Percentiles rank a stretch among this genome's conserved stretches.
Conservation (phyloP, 2,888 invertebrate genomes). For the Dascillus cervinus region DNA sequence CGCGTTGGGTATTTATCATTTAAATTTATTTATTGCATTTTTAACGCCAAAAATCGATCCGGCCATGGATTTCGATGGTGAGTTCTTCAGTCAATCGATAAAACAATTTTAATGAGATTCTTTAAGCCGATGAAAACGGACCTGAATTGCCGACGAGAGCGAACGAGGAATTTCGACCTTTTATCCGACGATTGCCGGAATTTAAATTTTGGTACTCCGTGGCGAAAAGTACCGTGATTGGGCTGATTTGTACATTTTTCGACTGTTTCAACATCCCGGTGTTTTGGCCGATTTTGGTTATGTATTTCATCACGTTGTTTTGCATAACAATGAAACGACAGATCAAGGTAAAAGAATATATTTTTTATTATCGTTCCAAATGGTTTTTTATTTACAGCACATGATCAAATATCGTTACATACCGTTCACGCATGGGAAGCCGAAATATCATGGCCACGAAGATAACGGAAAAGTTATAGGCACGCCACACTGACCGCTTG, state of each 20-base stretch:
- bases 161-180: constrained; percentile 97
- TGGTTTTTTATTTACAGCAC: constrained; percentile 64
- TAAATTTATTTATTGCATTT: constrained; percentile 99
- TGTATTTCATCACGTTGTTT: constrained; percentile 98
- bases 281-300: constrained; percentile 99
- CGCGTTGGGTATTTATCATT: constrained; percentile 96
- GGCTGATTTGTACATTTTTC: constrained; percentile 89
- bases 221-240: constrained; percentile 86
- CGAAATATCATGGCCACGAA: constrained; percentile 74
- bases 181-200: constrained; percentile 93
- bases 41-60: constrained; percentile 99
- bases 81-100: constrained; percentile 25
- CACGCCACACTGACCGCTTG: constrained; percentile 41
- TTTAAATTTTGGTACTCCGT: constrained; percentile 99
- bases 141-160: constrained; percentile 91
- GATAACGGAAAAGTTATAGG: constrained; percentile 34
- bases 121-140: constrained; percentile 66
- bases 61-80: constrained; percentile 87
- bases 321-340: constrained; percentile 99
- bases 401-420: constrained; percentile 99
- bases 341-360: constrained; percentile 85
- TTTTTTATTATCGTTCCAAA: constrained; percentile 5
- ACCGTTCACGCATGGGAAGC: constrained; percentile 98
- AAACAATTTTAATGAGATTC: no score
- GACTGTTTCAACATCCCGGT: constrained; percentile 98